phyloP scores from a whole-genome alignment of 2,113 vertebrate species.

The Azemiops feae region DNA sequence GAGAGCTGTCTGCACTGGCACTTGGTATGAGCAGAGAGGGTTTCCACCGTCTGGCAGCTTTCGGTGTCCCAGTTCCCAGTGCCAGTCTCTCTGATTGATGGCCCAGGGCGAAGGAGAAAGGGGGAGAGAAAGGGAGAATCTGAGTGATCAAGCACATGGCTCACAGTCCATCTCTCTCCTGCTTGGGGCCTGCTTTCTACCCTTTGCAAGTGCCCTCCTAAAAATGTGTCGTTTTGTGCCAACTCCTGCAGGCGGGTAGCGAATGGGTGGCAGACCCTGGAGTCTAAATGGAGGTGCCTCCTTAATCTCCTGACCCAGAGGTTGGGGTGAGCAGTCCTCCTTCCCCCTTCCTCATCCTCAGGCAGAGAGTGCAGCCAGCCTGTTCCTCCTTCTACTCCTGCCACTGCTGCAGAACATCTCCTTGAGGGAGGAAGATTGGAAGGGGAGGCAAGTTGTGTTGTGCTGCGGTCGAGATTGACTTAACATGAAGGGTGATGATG shows the following conservation, averaged over 20 bases:
- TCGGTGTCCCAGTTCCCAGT: conserved; percentile 93
- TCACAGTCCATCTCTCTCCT: not conserved
- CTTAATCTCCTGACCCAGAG: not conserved
- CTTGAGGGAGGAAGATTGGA: not conserved
- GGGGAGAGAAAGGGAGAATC: conserved; percentile 38
- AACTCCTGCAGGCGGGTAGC: fast-evolving
- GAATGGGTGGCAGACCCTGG: not conserved
- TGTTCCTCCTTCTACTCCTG: not conserved
- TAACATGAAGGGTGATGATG: not conserved
- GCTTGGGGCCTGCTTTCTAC: conserved; percentile 33
- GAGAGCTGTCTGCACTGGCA: conserved; percentile 94
- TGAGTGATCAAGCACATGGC: conserved; percentile 38
- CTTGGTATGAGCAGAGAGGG: conserved; percentile 89
- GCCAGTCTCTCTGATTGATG: conserved; percentile 86
- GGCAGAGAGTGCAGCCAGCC: not conserved
- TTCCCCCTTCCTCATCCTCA: not conserved
- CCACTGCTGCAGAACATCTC: conserved; percentile 1
- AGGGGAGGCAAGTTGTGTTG: not conserved
- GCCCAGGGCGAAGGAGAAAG: conserved; percentile 7
- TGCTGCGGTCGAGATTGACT: not conserved
- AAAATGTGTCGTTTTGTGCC: not conserved
- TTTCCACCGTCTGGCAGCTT: conserved; percentile 93
- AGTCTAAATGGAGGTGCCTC: not conserved
- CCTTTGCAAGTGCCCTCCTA: not conserved
- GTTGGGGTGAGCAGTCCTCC: not conserved